Conservation (phyloP, 1,140 invertebrate genomes). For the Caenorhabditis latens region DNA sequence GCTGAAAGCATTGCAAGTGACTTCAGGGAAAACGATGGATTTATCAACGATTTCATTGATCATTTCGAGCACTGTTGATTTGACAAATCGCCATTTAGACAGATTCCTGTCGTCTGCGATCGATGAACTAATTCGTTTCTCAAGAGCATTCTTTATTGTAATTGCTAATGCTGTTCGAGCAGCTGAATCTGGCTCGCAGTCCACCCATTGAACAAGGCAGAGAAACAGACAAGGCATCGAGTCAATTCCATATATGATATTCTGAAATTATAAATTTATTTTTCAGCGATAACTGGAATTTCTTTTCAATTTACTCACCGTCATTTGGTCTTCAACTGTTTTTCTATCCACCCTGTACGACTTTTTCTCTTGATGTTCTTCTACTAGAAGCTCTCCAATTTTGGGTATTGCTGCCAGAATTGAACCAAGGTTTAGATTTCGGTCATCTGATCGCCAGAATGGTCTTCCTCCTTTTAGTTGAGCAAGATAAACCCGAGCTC, state of each 20-base stretch:
- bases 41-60: background rate
- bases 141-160: background rate
- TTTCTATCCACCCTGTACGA: background rate
- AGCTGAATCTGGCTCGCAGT: background rate
- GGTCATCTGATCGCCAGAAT: slow-evolving; percentile 5
- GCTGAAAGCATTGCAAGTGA: background rate
- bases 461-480: background rate
- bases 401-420: slow-evolving; percentile 1
- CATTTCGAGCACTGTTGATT: background rate
- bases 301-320: background rate
- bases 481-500: background rate
- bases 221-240: slow-evolving; percentile 13
- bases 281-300: too few relatives aligned
- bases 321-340: slow-evolving; percentile 6
- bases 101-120: background rate
- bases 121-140: background rate
- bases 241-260: background rate
- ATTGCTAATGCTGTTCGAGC: background rate
- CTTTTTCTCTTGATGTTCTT: slow-evolving; percentile 31
- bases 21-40: background rate
- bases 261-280: background rate
- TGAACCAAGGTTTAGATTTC: background rate
- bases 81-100: background rate
- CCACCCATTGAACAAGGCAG: slow-evolving; percentile 23
- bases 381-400: slow-evolving; percentile 5